A percentile compares a stretch with the other conserved stretches of the same genome.
These are phyloP conservation scores for Rhabdophis nuchalis DNA, from an alignment of 2,797 vertebrate species.

Conservation along the genomic window DNA sequence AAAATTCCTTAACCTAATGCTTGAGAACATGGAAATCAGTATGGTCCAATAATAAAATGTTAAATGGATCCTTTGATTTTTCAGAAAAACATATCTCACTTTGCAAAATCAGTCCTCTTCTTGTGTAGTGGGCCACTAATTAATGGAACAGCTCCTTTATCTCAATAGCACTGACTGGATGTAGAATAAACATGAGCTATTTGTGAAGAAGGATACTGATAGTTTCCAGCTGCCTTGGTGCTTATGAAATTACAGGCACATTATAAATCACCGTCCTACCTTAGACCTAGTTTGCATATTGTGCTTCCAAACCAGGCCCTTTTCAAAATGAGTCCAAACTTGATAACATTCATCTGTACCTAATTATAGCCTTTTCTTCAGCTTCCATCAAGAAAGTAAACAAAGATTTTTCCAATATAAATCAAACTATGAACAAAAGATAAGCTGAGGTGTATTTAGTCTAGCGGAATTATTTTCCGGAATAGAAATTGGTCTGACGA, in stretches of 20 bases:
- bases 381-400: not conserved
- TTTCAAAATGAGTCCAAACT: not conserved
- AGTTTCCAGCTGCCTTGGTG: not conserved
- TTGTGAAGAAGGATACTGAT: not conserved
- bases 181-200: not conserved
- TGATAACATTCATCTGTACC: slow-evolving; percentile 3
- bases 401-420: not conserved
- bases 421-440: not conserved
- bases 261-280: not conserved
- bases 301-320: not conserved
- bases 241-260: not conserved
- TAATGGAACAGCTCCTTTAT: not conserved
- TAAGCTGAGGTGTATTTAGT: not conserved
- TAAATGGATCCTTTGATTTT: not conserved
- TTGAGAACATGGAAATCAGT: not conserved
- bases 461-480: not conserved
- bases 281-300: not conserved
- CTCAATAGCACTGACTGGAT: not conserved
- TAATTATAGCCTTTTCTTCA: not conserved
- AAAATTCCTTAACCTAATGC: not conserved
- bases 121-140: not conserved
- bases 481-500: not conserved
- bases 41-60: not conserved
- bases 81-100: not conserved
- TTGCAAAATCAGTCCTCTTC: not conserved